phyloP scores from a whole-genome alignment of 2,888 invertebrate species.

The Chymomyza procnemis region DNA sequence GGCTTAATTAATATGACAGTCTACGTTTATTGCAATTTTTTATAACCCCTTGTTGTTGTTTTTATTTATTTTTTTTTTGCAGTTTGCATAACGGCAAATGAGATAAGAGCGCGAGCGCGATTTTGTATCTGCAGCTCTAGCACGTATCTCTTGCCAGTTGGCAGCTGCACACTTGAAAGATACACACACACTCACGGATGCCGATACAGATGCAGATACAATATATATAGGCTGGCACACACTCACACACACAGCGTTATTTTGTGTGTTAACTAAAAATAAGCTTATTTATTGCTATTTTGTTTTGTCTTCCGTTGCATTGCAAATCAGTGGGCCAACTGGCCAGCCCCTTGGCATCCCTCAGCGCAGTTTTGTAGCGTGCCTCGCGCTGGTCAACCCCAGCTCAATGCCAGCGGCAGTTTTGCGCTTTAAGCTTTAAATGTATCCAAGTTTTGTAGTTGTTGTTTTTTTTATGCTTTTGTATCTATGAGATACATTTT shows the following conservation, averaged over 20 bases:
- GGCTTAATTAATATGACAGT: constrained; percentile 9
- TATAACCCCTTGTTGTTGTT: not conserved
- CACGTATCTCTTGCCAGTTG: constrained; percentile 14
- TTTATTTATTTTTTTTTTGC: not conserved
- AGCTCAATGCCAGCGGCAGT: constrained; percentile 2
- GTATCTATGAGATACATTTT: constrained; percentile 53
- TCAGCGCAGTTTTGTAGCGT: constrained; percentile 1
- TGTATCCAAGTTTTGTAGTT: constrained; percentile 32
- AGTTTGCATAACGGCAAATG: constrained; percentile 10
- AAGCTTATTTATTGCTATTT: constrained; percentile 52
- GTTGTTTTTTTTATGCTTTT: constrained; percentile 30
- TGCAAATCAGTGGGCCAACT: constrained; percentile 36
- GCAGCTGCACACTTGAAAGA: constrained; percentile 41
- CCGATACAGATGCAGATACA: no score
- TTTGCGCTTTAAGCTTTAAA: constrained; percentile 10
- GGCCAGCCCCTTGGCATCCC: constrained; percentile 28
- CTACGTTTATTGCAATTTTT: not conserved
- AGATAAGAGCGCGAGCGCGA: not conserved
- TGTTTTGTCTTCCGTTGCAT: constrained; percentile 58
- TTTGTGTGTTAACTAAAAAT: constrained; percentile 41
- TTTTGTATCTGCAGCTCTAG: not conserved
- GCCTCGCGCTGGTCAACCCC: constrained; percentile 23
- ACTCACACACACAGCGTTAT: constrained; percentile 5
- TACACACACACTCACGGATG: not conserved
- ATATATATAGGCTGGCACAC: not conserved